phyloP scores from a whole-genome alignment of 1,140 invertebrate species.

The Antheraea mylitta region DNA sequence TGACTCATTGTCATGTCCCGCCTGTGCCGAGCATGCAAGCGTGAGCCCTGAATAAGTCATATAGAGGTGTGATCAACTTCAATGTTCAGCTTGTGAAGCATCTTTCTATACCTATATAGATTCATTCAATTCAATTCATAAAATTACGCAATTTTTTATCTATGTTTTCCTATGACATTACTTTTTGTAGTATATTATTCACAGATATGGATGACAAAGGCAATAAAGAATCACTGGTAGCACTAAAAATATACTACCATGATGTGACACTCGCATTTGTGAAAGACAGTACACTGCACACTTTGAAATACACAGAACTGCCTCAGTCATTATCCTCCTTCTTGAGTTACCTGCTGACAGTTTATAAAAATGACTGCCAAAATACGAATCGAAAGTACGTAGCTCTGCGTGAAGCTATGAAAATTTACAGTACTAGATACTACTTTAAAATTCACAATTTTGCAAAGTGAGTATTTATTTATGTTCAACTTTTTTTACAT shows the following conservation, averaged over 20 bases:
- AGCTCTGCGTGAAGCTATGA: conserved; percentile 15
- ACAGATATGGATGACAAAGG: neutral
- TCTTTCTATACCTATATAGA: no score
- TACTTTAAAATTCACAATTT: neutral
- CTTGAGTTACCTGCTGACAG: neutral
- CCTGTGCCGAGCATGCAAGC: no score
- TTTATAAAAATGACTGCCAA: neutral
- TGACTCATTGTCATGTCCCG: no score
- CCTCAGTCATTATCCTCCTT: neutral
- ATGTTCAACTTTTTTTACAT: neutral
- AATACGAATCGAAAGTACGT: conserved; percentile 8
- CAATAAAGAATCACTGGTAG: neutral
- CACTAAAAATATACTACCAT: neutral
- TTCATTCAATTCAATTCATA: no score
- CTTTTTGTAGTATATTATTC: neutral
- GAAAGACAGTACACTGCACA: neutral
- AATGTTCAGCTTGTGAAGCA: no score
- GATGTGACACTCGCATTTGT: neutral
- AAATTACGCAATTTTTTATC: no score
- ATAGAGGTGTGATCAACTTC: no score
- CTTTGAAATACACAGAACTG: neutral
- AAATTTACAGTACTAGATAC: conserved; percentile 4
- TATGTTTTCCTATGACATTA: no score
- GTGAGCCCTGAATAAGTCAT: no score
- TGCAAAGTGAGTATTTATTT: neutral